A percentile compares a stretch with the other conserved stretches of the same genome.
phyloP scores from a whole-genome alignment of 37 sponge, comb jelly and placozoan genomes.

The Spongilla lacustris region DNA sequence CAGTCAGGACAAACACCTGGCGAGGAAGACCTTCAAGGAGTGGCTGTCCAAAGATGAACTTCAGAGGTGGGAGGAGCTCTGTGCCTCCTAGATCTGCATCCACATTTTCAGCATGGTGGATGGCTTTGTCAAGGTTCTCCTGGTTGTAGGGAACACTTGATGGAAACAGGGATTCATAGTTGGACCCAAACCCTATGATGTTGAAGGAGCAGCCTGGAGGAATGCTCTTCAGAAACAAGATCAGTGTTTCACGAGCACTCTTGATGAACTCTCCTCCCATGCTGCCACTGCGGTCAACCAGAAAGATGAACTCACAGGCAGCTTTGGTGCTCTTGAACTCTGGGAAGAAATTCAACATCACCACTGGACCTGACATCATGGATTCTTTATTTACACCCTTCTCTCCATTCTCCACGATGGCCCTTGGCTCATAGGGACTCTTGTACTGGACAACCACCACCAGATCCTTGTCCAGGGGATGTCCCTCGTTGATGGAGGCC shows the following conservation, averaged over 20 bases:
- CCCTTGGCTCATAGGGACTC: conserved; percentile 61
- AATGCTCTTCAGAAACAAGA: conserved; percentile 83
- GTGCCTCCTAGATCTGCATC: conserved; percentile 78
- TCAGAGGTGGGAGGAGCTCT: conserved; percentile 64
- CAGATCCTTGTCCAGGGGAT: conserved; percentile 56
- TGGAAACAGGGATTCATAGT: conserved; percentile 57
- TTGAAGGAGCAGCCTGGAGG: conserved; percentile 81
- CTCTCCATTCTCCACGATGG: conserved; percentile 46
- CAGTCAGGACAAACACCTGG: conserved; percentile 84
- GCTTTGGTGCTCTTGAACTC: conserved; percentile 34
- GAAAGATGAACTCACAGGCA: conserved; percentile 75
- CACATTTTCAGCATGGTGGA: conserved; percentile 49
- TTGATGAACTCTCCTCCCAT: conserved; percentile 76
- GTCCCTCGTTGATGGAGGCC: conserved; percentile 17
- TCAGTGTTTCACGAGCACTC: conserved; percentile 76
- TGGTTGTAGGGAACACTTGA: conserved; percentile 68
- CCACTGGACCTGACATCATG: conserved; percentile 53
- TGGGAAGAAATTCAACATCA: conserved; percentile 78
- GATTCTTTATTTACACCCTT: not conserved
- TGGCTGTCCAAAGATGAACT: conserved; percentile 55
- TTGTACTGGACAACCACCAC: conserved; percentile 49
- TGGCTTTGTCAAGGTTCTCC: conserved; percentile 60
- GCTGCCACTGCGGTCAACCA: conserved; percentile 88
- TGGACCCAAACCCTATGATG: conserved; percentile 84
- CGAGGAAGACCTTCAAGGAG: conserved; percentile 48